phyloP scores from a whole-genome alignment of 2,113 vertebrate genomes.

The Prietella phreatophila region DNA sequence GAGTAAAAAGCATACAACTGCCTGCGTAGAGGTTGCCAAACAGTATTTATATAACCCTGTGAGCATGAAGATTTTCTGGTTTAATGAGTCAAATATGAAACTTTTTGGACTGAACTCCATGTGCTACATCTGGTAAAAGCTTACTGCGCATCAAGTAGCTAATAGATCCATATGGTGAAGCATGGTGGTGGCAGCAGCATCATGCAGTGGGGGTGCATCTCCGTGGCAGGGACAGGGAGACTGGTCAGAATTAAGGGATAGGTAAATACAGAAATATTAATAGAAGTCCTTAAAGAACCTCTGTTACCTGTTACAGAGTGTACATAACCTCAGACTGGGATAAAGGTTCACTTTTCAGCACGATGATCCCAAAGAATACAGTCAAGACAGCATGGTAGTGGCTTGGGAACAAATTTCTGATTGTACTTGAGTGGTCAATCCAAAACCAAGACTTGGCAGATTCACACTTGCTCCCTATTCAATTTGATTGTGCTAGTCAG shows the following conservation, averaged over 20 bases:
- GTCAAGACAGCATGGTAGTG: neutral
- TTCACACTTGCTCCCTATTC: neutral
- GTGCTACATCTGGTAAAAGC: neutral
- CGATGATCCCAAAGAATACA: neutral
- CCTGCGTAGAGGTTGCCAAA: neutral
- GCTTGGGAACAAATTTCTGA: neutral
- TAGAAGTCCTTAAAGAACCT: neutral
- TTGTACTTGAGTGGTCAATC: neutral
- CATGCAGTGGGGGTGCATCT: neutral
- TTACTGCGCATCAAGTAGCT: neutral
- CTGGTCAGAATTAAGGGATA: neutral
- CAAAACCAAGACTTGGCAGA: neutral
- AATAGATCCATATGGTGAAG: neutral
- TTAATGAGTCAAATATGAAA: neutral
- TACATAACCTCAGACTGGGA: neutral
- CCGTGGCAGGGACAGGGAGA: neutral
- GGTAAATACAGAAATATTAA: neutral
- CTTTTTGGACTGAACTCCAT: neutral
- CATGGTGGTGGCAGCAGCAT: neutral
- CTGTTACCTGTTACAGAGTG: neutral
- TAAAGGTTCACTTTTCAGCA: neutral
- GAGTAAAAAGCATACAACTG: neutral
- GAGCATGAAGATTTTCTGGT: neutral
- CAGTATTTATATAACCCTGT: neutral
- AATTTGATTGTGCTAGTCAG: neutral